These are phyloP conservation scores for Polypedilum vanderplanki DNA, from an alignment of 1,140 invertebrate species.

Conservation along the genomic window DNA sequence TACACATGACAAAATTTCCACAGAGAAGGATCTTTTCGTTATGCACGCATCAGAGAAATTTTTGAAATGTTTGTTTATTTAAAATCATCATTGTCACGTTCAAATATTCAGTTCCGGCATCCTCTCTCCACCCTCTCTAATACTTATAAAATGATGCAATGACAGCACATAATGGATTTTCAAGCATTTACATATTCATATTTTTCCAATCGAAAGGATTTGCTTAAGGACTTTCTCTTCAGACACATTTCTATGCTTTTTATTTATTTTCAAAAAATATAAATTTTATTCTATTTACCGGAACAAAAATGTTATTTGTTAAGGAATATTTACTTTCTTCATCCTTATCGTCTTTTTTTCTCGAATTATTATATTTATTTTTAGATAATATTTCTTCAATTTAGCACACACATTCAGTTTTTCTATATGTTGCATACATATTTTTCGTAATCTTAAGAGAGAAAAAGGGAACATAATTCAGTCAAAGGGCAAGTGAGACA, in stretches of 20 bases:
- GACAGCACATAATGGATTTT: conserved; percentile 17
- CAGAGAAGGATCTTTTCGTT: neutral
- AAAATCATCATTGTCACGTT: neutral
- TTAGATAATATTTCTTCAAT: conserved; percentile 20
- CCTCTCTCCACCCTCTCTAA: neutral
- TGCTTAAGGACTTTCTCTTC: conserved; percentile 4
- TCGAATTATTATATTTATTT: conserved; percentile 2
- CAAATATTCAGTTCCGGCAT: too few species aligned
- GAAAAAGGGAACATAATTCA: neutral
- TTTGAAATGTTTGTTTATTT: conserved; percentile 3
- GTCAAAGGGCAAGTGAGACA: neutral
- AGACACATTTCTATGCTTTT: neutral
- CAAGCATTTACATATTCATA: neutral
- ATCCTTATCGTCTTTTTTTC: neutral
- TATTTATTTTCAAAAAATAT: conserved; percentile 15
- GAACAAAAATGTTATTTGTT: conserved; percentile 12
- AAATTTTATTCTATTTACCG: conserved; percentile 2
- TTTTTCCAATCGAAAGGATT: conserved; percentile 11
- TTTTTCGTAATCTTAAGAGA: conserved; percentile 2
- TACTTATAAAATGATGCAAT: neutral
- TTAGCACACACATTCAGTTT: neutral
- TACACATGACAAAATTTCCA: conserved; percentile 1
- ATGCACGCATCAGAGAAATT: neutral
- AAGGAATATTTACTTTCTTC: conserved; percentile 1
- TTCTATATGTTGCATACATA: too few species aligned